Percentiles rank a stretch among this genome's conserved stretches.
Conservation (phyloP, 2,888 invertebrate species). For the Litoditis marina region DNA sequence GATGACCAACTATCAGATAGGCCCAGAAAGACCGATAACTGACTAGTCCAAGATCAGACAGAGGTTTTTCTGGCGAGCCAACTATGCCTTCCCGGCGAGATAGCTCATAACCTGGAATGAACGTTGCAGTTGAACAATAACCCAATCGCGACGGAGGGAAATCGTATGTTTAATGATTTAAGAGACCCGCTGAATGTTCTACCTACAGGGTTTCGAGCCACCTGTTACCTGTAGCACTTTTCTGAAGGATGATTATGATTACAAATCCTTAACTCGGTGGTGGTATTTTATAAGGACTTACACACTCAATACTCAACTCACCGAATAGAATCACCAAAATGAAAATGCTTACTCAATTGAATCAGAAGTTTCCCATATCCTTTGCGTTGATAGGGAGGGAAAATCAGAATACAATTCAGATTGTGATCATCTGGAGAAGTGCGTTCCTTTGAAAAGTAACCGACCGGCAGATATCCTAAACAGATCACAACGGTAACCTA, state of each 20-base stretch:
- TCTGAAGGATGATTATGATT: too few relatives aligned
- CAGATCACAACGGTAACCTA: too few relatives aligned
- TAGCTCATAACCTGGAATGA: constrained; percentile 15
- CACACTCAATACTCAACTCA: too few relatives aligned
- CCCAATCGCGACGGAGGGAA: too few relatives aligned
- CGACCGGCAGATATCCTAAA: constrained; percentile 5
- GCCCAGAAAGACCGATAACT: constrained; percentile 12
- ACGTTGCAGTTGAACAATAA: too few relatives aligned
- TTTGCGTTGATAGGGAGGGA: constrained; percentile 9
- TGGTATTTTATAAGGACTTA: too few relatives aligned
- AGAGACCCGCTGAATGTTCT: too few relatives aligned
- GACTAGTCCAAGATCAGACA: constrained; percentile 9
- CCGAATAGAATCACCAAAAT: neutral
- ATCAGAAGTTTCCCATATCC: constrained; percentile 12
- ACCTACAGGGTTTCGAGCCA: too few relatives aligned
- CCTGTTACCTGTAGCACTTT: too few relatives aligned
- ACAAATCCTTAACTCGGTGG: too few relatives aligned
- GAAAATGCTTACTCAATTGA: constrained; percentile 10
- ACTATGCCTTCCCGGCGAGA: constrained; percentile 6
- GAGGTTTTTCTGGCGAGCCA: constrained; percentile 16
- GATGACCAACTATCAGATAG: neutral
- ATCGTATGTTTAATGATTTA: too few relatives aligned
- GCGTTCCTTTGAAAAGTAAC: constrained; percentile 13
- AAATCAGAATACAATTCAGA: constrained; percentile 13
- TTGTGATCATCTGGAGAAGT: neutral